A percentile compares a stretch with the other conserved stretches of the same genome.
Evolutionary conservation across 2,888 invertebrate genomes (phyloP).

Genomic region (Pelosia muscerda): DNA sequence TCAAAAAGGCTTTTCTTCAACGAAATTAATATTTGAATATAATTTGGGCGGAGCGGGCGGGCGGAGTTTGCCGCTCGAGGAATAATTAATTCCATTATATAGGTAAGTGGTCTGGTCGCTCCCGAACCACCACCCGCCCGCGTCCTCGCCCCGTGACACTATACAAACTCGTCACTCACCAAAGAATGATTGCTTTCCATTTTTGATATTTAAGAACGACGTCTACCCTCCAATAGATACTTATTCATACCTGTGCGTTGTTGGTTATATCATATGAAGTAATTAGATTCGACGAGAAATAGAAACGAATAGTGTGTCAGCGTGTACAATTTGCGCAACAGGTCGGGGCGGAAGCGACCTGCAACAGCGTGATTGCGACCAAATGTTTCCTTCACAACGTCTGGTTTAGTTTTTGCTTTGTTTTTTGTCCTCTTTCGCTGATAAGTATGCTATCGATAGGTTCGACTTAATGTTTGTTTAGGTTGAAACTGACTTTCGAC

Average conservation of each 20-base stretch:
- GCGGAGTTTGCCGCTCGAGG: constrained; percentile 85
- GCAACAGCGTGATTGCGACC: constrained; percentile 84
- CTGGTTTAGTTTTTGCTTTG: constrained; percentile 79
- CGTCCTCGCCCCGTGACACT: constrained; percentile 45
- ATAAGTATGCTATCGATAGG: constrained; percentile 86
- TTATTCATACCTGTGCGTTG: constrained; percentile 19
- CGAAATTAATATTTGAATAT: constrained; percentile 87
- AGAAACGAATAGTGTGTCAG: constrained; percentile 38
- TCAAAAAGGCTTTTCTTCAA: constrained; percentile 86
- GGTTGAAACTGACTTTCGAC: constrained; percentile 76
- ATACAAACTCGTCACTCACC: constrained; percentile 55
- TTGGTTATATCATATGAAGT: constrained; percentile 38
- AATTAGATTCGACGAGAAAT: constrained; percentile 46
- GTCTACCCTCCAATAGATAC: constrained; percentile 23
- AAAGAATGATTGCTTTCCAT: constrained; percentile 49
- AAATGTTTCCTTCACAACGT: constrained; percentile 84
- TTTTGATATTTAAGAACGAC: constrained; percentile 38
- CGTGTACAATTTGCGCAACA: constrained; percentile 82
- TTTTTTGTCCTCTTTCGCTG: constrained; percentile 78
- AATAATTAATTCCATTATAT: constrained; percentile 86
- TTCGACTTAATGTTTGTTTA: constrained; percentile 79
- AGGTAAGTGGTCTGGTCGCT: constrained; percentile 77
- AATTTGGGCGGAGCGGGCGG: constrained; percentile 85
- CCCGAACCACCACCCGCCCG: constrained; percentile 48
- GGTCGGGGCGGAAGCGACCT: constrained; percentile 87